A percentile compares a stretch with the other conserved stretches of the same genome.
These are phyloP conservation scores for Enteromius viviparus DNA, from an alignment of 2,797 vertebrate genomes.

Conservation along the genomic window DNA sequence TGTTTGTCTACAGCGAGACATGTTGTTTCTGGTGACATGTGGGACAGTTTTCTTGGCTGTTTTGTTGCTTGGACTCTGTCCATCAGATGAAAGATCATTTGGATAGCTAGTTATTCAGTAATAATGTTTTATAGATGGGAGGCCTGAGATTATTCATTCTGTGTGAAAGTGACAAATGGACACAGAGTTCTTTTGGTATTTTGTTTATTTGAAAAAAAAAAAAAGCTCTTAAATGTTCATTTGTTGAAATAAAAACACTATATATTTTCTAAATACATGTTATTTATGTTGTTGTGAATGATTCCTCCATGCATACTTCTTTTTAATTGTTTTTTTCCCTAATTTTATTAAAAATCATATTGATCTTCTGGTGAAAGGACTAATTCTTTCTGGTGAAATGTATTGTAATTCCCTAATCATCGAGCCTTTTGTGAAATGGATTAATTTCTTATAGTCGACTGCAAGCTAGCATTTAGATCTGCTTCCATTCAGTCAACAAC, in stretches of 20 bases:
- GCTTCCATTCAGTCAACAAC: background rate
- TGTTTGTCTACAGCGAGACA: constrained; percentile 38
- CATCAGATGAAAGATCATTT: constrained; percentile 31
- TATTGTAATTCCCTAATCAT: background rate
- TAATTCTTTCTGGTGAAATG: background rate
- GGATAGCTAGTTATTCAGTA: background rate
- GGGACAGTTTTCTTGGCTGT: constrained; percentile 17
- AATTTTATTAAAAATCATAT: background rate
- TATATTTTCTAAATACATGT: background rate
- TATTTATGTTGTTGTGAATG: background rate
- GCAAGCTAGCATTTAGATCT: background rate
- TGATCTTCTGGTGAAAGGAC: background rate
- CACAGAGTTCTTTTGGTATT: background rate
- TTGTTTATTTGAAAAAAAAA: background rate
- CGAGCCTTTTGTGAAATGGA: background rate
- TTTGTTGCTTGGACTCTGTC: background rate
- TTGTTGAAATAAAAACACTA: background rate
- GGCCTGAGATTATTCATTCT: background rate
- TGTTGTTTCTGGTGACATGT: constrained; percentile 29
- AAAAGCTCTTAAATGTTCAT: background rate
- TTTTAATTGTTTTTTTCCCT: background rate
- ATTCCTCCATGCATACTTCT: background rate
- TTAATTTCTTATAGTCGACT: background rate
- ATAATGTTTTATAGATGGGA: background rate
- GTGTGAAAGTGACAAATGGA: background rate